Percentiles rank a stretch among this genome's conserved stretches.
Conservation (phyloP, 2,113 vertebrate genomes). For the Emydocephalus ijimae region DNA sequence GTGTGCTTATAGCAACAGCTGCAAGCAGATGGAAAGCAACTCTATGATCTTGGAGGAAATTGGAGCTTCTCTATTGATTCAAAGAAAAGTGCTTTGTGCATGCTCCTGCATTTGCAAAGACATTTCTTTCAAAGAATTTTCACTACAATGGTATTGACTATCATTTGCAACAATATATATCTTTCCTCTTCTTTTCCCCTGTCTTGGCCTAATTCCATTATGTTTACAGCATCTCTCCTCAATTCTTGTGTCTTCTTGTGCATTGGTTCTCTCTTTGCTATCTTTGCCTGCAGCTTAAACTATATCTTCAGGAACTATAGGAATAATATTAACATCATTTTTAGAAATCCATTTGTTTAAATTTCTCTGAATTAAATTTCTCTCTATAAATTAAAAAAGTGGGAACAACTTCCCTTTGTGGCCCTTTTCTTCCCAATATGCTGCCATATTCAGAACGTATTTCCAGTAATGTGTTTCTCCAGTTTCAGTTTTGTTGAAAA, state of each 20-base stretch:
- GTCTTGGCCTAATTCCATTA: not conserved
- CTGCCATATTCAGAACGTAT: not conserved
- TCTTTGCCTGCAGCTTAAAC: not conserved
- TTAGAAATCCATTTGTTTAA: not conserved
- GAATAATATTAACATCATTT: not conserved
- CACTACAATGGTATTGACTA: not conserved
- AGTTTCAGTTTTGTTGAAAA: not conserved
- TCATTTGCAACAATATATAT: too few species aligned
- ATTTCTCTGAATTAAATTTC: not conserved
- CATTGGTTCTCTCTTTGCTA: not conserved
- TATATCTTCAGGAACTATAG: not conserved
- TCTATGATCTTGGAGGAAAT: not conserved
- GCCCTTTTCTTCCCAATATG: not conserved
- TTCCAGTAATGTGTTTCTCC: not conserved
- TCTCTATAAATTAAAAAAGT: not conserved
- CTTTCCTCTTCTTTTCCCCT: not conserved
- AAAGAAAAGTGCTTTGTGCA: not conserved
- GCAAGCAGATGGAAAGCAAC: not conserved
- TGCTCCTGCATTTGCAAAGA: not conserved
- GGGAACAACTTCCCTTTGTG: not conserved
- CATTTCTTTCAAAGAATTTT: not conserved
- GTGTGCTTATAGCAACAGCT: not conserved
- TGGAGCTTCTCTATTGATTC: not conserved
- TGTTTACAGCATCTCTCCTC: not conserved
- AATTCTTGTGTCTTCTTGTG: not conserved